Conservation (phyloP, 2,888 invertebrate species). For the Rhabditoides inermis region DNA sequence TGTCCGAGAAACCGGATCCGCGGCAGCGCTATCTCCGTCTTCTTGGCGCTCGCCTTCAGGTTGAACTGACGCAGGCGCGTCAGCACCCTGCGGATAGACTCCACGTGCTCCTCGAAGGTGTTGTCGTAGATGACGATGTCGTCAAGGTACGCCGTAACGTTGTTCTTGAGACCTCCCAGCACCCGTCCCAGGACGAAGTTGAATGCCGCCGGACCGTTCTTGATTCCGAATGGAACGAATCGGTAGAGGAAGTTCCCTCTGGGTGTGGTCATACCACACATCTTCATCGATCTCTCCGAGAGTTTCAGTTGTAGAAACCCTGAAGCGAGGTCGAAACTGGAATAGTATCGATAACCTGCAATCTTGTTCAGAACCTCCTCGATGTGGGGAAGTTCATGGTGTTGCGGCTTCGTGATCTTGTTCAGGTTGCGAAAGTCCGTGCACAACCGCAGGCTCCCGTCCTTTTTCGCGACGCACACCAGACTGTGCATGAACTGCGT, state of each 20-base stretch:
- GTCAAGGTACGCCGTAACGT: constrained; percentile 16
- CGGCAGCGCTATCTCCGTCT: constrained; percentile 8
- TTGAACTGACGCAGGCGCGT: constrained; percentile 11
- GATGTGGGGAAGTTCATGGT: constrained; percentile 21
- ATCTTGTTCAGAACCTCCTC: constrained; percentile 15
- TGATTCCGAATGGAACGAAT: constrained; percentile 12
- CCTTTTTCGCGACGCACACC: constrained; percentile 30
- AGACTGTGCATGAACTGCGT: too few species aligned
- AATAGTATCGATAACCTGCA: constrained; percentile 8
- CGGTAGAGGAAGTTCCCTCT: constrained; percentile 10
- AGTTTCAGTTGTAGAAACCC: constrained; percentile 18
- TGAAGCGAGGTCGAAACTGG: constrained; percentile 15
- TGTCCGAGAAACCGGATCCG: constrained; percentile 18
- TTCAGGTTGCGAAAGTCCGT: constrained; percentile 26
- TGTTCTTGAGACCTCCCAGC: constrained; percentile 8
- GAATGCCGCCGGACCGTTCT: constrained; percentile 17
- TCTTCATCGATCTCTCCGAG: background rate
- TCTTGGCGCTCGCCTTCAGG: constrained; percentile 16
- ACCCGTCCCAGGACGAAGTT: constrained; percentile 8
- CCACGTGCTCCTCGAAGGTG: constrained; percentile 10
- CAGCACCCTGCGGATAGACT: constrained; percentile 6
- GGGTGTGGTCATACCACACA: constrained; percentile 9
- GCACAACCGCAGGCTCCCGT: constrained; percentile 23
- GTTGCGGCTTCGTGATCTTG: constrained; percentile 18
- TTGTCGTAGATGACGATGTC: constrained; percentile 12